phyloP scores from a whole-genome alignment of 1,140 invertebrate species.

The Sarcophaga peregrina region DNA sequence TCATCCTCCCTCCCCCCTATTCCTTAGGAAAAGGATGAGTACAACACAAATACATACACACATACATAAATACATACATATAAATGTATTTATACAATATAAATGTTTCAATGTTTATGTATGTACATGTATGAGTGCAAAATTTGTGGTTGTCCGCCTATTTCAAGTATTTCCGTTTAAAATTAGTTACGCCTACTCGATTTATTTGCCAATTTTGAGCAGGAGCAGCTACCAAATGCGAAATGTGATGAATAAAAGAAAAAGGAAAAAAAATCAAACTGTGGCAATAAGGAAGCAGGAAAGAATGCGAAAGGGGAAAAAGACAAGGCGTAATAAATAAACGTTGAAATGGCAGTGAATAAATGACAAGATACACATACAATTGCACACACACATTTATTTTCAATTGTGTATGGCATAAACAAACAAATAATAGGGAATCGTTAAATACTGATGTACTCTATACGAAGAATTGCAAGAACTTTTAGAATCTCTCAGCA shows the following conservation, averaged over 20 bases:
- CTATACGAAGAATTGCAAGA: no score
- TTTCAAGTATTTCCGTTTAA: slow-evolving; percentile 13
- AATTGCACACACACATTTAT: background rate
- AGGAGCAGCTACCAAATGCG: background rate
- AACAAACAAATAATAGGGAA: background rate
- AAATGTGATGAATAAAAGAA: background rate
- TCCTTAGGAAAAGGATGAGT: no score
- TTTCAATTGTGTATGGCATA: background rate
- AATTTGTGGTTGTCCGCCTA: slow-evolving; percentile 18
- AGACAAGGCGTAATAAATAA: background rate
- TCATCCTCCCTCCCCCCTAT: no score
- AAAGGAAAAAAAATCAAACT: background rate
- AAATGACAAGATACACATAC: background rate
- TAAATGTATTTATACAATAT: no score
- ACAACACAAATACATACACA: no score
- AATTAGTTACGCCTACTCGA: slow-evolving; percentile 18
- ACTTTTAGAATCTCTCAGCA: no score
- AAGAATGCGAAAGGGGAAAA: background rate
- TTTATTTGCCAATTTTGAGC: slow-evolving; percentile 17
- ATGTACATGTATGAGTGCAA: background rate
- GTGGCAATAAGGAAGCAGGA: background rate
- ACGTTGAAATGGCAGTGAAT: background rate
- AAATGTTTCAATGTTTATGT: no score
- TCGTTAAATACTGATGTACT: no score
- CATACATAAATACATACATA: no score